Evolutionary conservation across 2,113 vertebrate genomes (phyloP), one percentile per base, ranked within the genome.

Genomic region (Lophotis ruficrista): DNA sequence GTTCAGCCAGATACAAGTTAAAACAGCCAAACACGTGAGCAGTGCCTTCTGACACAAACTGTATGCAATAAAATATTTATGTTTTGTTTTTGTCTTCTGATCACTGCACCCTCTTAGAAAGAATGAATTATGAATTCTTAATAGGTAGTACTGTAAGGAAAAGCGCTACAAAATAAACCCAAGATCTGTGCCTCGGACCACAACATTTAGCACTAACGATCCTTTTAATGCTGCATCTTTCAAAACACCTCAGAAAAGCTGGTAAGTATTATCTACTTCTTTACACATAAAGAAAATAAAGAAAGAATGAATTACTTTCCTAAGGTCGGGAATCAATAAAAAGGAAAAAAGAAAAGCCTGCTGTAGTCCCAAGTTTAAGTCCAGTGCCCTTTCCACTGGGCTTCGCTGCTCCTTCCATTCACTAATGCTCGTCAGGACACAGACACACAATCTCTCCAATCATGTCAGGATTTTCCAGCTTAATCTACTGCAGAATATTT

Each of bases 61-160:
- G 41, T 28, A 57, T 11, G 24, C 43, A 83, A 86, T 62, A 64
- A 86, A 89, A 79, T 51, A 94, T 47, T 64, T 76, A 92, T 85
- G 87, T 69, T 95, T 95, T 94, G 85, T 20, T 87, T 94, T 96
- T 97, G 96, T 84, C 91, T 80, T 83, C 94, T 93, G 95, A 96
- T 93, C 95, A 82, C 86, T 94, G 89, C 84, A 68, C 70, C 94
- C 93, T 92, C 93, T 94, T 95, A 93, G 75, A 54, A 88, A 94
- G 96, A 96, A 94, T 86, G 93, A 94, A 86, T 84, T 93, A 94
- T 82, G 70, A 75, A 78, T 85, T 84, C 84, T 97, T 58, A 64
- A 70, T 54, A 84, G 65, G 62, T 6, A 53, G 50, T 66, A 90
- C 92, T 95, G 43, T 88, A 96, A 72, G 70, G 88, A 91, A 83